phyloP scores from a whole-genome alignment of 37 sponge, comb jelly and placozoan species.

The Cliona cf. orientalis region DNA sequence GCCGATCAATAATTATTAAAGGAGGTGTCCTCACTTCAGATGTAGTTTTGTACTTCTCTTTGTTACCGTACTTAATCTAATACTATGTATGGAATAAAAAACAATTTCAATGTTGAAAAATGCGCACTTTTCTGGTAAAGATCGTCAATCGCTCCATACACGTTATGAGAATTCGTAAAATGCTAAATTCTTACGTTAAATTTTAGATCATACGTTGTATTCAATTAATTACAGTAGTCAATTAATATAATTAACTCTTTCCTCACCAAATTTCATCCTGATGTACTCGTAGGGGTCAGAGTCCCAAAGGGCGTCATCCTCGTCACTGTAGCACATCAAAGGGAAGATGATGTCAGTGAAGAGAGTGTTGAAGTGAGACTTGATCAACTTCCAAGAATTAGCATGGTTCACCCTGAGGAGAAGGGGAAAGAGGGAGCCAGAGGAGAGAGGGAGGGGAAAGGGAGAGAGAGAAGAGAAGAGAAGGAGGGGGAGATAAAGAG shows the following conservation, averaged over 20 bases:
- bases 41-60: too few relatives aligned
- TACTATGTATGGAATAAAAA: too few relatives aligned
- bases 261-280: conserved; percentile 88
- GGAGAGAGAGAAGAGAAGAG: conserved; percentile 2
- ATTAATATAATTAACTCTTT: too few relatives aligned
- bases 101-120: too few relatives aligned
- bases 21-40: too few relatives aligned
- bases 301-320: conserved; percentile 93
- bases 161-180: not conserved
- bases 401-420: conserved; percentile 64
- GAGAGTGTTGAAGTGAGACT: conserved; percentile 72
- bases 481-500: conserved; percentile 8
- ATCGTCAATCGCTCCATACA: too few relatives aligned
- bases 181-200: not conserved
- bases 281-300: conserved; percentile 98
- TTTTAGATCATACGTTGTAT: not conserved
- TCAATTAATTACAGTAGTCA: too few relatives aligned
- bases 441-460: not conserved
- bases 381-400: conserved; percentile 84
- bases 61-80: too few relatives aligned
- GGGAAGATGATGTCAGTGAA: conserved; percentile 89
- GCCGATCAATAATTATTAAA: too few relatives aligned
- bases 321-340: conserved; percentile 90
- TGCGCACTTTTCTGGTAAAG: too few relatives aligned
- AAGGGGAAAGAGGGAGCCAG: too few relatives aligned